Evolutionary conservation across 2,888 invertebrate genomes (phyloP).

Genomic region (Chrysolina haemoptera): DNA sequence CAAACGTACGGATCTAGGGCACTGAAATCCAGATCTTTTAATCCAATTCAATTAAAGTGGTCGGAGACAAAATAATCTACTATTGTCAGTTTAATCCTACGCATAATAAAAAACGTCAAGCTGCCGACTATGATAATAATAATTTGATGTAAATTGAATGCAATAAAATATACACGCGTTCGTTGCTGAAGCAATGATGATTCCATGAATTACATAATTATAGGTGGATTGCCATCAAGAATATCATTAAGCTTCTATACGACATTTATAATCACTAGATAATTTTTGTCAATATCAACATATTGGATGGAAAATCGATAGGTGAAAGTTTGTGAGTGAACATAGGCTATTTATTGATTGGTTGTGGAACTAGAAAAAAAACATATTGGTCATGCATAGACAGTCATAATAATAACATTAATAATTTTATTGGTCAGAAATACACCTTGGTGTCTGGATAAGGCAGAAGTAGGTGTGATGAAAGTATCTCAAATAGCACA

Average conservation of each 20-base stretch:
- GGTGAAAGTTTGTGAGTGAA: background rate
- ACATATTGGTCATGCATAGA: too few relatives aligned
- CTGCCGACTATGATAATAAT: slow-evolving; percentile 42
- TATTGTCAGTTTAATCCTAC: slow-evolving; percentile 47
- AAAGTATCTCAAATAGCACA: too few relatives aligned
- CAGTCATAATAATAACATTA: too few relatives aligned
- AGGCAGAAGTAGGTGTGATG: too few relatives aligned
- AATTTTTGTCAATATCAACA: background rate
- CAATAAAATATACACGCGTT: slow-evolving; percentile 31
- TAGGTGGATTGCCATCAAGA: slow-evolving; percentile 8
- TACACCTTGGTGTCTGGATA: too few relatives aligned
- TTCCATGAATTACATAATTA: slow-evolving; percentile 12
- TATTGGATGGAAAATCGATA: background rate
- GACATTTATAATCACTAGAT: background rate
- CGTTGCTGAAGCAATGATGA: slow-evolving; percentile 17
- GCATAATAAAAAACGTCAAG: slow-evolving; percentile 49
- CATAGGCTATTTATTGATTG: background rate
- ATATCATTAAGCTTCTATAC: slow-evolving; percentile 12
- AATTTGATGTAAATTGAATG: slow-evolving; percentile 46
- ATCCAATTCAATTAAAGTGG: slow-evolving; percentile 45
- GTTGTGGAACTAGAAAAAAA: too few relatives aligned
- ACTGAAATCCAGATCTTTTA: slow-evolving; percentile 45
- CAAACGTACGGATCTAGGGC: slow-evolving; percentile 2
- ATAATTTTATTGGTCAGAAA: too few relatives aligned
- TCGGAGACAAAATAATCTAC: slow-evolving; percentile 41